Evolutionary conservation across 2,797 vertebrate genomes (phyloP), one percentile per base, ranked within the genome.

Genomic region (Decapterus maruadsi): DNA sequence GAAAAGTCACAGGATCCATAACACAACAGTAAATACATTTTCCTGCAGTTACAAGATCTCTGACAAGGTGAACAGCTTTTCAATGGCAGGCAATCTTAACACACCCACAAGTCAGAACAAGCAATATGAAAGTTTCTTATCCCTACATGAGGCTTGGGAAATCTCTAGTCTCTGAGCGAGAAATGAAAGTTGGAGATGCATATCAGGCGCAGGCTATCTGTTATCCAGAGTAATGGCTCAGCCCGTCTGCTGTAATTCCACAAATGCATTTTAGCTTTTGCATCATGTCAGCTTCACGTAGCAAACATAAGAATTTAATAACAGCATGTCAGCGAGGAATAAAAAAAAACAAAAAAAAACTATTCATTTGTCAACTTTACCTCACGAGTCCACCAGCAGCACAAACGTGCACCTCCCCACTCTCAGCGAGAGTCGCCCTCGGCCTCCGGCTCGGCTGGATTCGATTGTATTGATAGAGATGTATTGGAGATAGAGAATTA

Each of bases 381-480:
- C 69, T 82, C 50, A 82, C 80, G 69, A 87, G 83, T 61, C 69
- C 63, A 58, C 20, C 63, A 57, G 76, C 74, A 79, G 73, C 40
- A 77, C 87, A 90, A 85, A 90, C 88, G 87, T 75, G 84, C 85
- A 80, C 69, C 87, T 85, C 68, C 58, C 42, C 26, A n/a, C 76
- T 72, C 31, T 72, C 31, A 53, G 68, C n/a, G 74, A 72, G 70
- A 83, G 78, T 90, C 84, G 79, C 88, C 90, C 61, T 89, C 74
- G 86, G 92, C 91, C 66, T 77, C 65, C 59, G 50, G 54, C 78
- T 81, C 34, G 74, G 64, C 76, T 79, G 84, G 87, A 93, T 93
- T 86, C 92, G 86, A 94, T 94, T 84, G 84, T 89, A 92, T 83
- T 89, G 91, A 93, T 92, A 87, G 82, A 89, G 84, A 92, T 91